These are phyloP conservation scores for Cabera pusaria DNA, from an alignment of 2,888 invertebrate species.

Conservation along the genomic window DNA sequence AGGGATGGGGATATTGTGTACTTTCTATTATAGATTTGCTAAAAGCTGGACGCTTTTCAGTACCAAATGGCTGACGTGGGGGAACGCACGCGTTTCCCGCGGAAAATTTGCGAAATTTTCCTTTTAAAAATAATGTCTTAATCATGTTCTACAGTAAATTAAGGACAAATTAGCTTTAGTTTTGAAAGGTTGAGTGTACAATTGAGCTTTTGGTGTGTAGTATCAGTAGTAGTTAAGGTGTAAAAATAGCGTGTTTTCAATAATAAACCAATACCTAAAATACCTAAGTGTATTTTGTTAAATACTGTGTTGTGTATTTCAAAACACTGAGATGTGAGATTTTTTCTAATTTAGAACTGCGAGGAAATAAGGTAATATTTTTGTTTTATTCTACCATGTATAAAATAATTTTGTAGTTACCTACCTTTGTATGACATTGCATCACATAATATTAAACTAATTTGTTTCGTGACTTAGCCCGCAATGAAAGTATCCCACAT, in stretches of 20 bases:
- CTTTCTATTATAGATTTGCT: constrained; percentile 78
- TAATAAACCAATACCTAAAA: too few species aligned
- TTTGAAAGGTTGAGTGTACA: not conserved
- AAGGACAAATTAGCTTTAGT: constrained; percentile 19
- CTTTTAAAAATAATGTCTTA: constrained; percentile 33
- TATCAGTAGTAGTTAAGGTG: not conserved
- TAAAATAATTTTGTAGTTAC: too few species aligned
- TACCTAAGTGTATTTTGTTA: constrained; percentile 4
- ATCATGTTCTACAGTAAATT: constrained; percentile 32
- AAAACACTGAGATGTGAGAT: constrained; percentile 31
- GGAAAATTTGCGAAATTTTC: constrained; percentile 34
- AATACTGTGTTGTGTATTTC: constrained; percentile 22
- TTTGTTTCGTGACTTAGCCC: too few species aligned
- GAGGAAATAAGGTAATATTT: too few species aligned
- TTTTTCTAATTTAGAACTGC: constrained; percentile 37
- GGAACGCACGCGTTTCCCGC: constrained; percentile 20
- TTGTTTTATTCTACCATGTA: too few species aligned
- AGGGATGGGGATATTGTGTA: constrained; percentile 52
- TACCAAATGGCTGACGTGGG: constrained; percentile 26
- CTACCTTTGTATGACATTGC: too few species aligned
- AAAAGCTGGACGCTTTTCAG: constrained; percentile 53
- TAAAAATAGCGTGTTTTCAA: constrained; percentile 8
- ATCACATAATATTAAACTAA: too few species aligned
- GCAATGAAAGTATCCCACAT: too few species aligned
- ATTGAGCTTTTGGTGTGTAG: constrained; percentile 10